Evolutionary conservation across 1,140 invertebrate species (phyloP), one percentile per base, ranked within the genome.

Genomic region (Calliphora vicina): DNA sequence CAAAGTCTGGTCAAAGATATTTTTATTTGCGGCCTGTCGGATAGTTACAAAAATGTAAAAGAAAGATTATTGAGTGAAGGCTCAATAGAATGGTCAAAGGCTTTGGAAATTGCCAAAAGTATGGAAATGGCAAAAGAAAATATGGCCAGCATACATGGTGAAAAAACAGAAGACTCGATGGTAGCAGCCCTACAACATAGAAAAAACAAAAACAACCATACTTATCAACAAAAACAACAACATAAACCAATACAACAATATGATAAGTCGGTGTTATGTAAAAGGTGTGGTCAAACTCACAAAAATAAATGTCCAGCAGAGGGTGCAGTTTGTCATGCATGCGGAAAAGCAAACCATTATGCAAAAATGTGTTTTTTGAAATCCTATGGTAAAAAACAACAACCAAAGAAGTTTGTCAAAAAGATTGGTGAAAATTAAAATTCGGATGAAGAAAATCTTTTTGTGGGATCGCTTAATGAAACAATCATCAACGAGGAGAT

Each of bases 1-100:
- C 84, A 86, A 81, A 84, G 84, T 78, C 74, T 87, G 6, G 80
- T 87, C 6, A 80, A 80, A 50, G 85, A 85, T 83, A 84, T 85
- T n/a, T 67, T 86, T 17, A 82, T 85, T 23, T 86, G 85, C 74
- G 85, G 85, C 35, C 26, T 82, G 35, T 73, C 43, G n/a, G 20
- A 50, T 27, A 74, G 45, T 27, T 76, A 20, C 23, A 74, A 57
- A 29, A 27, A 82, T 23, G 73, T 61, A 74, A 74, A 74, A 61
- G 45, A 82, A 29, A 76, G 81, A 50, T 27, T 84, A n/a, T n/a
- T n/a, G n/a, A n/a, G n/a, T n/a, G n/a, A n/a, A n/a, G n/a, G n/a
- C n/a, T n/a, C n/a, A n/a, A n/a, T n/a, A n/a, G n/a, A n/a, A n/a
- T n/a, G n/a, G n/a, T n/a, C n/a, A n/a, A n/a, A n/a, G n/a, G n/a